Base-by-base conservation (phyloP, 2,113 vertebrate genomes). In the Butorides virescens region DNA sequence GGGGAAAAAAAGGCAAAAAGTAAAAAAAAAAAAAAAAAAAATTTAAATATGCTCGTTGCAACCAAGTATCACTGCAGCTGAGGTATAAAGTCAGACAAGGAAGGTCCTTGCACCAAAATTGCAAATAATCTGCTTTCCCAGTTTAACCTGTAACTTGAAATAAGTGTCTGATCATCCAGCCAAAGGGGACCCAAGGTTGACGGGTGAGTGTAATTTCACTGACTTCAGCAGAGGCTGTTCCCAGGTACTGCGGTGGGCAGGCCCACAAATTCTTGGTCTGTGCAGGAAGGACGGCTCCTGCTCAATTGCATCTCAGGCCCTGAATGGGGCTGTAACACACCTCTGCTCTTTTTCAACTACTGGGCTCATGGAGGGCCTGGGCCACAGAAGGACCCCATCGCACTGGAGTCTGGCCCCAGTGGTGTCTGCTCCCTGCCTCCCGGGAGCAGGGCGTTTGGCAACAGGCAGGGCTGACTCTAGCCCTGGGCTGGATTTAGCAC, bases 391-490 rank as follows among this genome's bases (percentile, higher is more conserved):
- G 27, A 47, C 16, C 30, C 27, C 36, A 14, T 47, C 9, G 0
- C 29, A 2, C 23, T 22, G 71, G 29, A 34, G 47, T 25, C 42
- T 37, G 42, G 22, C 27, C 34, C 25, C 52, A 47, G 36, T 2
- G 0, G 22, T 42, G 13, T 42, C 12, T 42, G 42, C 42, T 42
- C 42, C 42, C 42, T 5, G 11, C 39, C 39, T 13, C 13, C 14
- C 6, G 56, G 23, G 68, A 75, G 47, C 46, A n/a, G 22, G 23
- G 26, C 18, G 34, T n/a, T 44, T 5, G 68, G 56, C 61, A 86
- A 44, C 23, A 26, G 0, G 0, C 0, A 1, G n/a, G 39, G 34
- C 27, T 65, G 50, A 32, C 21, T 11, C 50, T 27, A 59, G 42
- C 19, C 8, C n/a, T 10, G 47, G 32, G 58, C 49, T 88, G 75